phyloP scores from a whole-genome alignment of 2,113 vertebrate species.

The Spea multiplicata region DNA sequence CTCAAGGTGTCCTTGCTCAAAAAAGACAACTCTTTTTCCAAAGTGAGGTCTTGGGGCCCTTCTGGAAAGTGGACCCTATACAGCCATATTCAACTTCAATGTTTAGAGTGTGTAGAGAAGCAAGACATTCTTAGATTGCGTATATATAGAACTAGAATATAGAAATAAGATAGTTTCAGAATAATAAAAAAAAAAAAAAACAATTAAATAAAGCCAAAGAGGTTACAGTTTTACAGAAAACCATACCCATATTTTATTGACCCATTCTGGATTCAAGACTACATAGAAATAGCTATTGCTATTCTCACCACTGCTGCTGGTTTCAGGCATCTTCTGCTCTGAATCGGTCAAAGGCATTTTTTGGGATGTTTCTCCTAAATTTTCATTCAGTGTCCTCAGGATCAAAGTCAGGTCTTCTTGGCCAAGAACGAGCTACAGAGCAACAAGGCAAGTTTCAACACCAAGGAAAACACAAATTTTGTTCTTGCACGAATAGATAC shows the following conservation, averaged over 20 bases:
- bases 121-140: no score
- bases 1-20: no score
- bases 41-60: no score
- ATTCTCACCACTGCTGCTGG: neutral
- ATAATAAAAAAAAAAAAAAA: no score
- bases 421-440: conserved; percentile 79
- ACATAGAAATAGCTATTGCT: neutral
- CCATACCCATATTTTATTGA: neutral
- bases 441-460: conserved; percentile 28
- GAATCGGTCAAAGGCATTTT: conserved; percentile 47
- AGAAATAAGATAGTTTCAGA: no score
- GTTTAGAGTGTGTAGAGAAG: no score
- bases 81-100: no score
- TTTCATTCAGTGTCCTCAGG: conserved; percentile 84
- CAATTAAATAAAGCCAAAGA: no score
- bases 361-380: conserved; percentile 74
- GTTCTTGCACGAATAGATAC: neutral
- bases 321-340: conserved; percentile 44
- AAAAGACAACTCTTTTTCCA: no score
- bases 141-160: no score
- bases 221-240: neutral
- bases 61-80: no score
- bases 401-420: conserved; percentile 89
- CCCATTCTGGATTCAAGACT: neutral
- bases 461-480: neutral